Evolutionary conservation across 2,888 invertebrate genomes (phyloP).

Genomic region (Lamellibrachia columna): DNA sequence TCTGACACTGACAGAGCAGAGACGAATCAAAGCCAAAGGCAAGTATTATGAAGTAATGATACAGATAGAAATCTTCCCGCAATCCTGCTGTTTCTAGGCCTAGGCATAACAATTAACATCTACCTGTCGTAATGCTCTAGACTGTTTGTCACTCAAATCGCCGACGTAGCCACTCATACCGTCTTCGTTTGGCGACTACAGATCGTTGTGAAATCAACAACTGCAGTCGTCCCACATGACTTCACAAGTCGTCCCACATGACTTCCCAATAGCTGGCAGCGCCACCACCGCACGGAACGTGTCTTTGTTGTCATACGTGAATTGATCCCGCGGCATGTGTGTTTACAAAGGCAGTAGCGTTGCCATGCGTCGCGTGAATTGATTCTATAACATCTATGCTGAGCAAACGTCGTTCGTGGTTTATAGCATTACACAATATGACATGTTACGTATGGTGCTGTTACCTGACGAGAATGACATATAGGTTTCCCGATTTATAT

Average conservation of each 20-base stretch:
- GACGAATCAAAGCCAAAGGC: not conserved
- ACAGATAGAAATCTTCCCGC: not conserved
- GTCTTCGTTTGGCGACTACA: not conserved
- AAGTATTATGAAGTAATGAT: not conserved
- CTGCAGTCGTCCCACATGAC: not conserved
- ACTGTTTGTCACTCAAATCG: not conserved
- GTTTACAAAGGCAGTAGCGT: not conserved
- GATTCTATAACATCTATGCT: not conserved
- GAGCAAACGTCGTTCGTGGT: not conserved
- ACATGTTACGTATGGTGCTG: not conserved
- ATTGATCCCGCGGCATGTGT: constrained; percentile 3
- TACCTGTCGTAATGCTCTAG: not conserved
- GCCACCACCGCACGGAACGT: not conserved
- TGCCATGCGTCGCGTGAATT: not conserved
- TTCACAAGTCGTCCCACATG: not conserved
- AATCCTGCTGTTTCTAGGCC: no score
- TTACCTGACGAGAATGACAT: not conserved
- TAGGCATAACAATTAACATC: not conserved
- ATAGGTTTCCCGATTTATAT: not conserved
- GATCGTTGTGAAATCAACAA: not conserved
- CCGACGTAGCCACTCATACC: not conserved
- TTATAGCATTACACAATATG: not conserved
- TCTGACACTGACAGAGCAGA: not conserved
- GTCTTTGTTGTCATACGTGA: not conserved
- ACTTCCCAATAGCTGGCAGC: not conserved